Percentiles rank a stretch among this genome's conserved stretches.
Evolutionary conservation across 2,888 invertebrate genomes (phyloP).

Genomic region (Pseudococcus viburni): DNA sequence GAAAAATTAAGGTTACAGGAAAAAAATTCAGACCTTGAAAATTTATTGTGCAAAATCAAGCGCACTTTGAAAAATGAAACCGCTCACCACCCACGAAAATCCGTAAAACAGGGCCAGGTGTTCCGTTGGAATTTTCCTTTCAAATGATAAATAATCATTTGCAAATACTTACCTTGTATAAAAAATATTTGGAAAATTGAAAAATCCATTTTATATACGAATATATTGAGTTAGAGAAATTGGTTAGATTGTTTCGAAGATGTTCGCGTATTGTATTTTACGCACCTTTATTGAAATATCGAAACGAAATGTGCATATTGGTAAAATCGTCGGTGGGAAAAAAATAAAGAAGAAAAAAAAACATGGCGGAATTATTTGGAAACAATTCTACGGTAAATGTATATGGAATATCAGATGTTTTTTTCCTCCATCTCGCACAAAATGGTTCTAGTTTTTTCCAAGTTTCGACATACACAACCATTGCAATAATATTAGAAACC

Average conservation of each 20-base stretch:
- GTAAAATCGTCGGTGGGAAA: background rate
- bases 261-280: background rate
- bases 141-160: background rate
- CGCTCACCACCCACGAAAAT: too few species aligned
- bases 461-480: background rate
- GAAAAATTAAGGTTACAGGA: too few species aligned
- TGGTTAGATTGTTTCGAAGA: background rate
- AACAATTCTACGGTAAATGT: background rate
- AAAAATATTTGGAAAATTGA: background rate
- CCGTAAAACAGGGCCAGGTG: too few species aligned
- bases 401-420: slow-evolving; percentile 1
- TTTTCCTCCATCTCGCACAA: background rate
- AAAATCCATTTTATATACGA: background rate
- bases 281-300: background rate
- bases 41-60: too few species aligned
- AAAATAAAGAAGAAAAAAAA: background rate
- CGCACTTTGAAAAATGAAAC: too few species aligned
- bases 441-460: background rate
- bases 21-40: too few species aligned
- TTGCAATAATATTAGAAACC: background rate
- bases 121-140: background rate
- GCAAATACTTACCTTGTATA: background rate
- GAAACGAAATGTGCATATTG: background rate
- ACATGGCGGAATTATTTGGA: background rate
- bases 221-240: background rate